Conservation (phyloP, 1,140 invertebrate genomes). For the Odontomachus brunneus region DNA sequence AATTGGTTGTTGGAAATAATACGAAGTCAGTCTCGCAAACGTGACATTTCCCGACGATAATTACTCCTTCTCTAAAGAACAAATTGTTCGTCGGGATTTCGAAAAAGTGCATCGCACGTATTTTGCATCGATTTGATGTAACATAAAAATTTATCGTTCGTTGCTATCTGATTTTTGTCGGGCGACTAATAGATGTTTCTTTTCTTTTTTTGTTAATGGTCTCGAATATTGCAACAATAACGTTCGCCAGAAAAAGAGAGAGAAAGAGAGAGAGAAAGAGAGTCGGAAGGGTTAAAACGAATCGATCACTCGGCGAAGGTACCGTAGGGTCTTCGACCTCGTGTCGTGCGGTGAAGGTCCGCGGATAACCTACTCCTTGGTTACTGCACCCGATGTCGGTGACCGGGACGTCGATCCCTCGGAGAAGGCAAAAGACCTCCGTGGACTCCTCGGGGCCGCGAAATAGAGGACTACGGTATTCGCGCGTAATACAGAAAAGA, state of each 20-base stretch:
- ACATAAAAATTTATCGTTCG: neutral
- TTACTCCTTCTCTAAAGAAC: neutral
- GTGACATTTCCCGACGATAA: too few relatives aligned
- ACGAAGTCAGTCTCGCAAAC: neutral
- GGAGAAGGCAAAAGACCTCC: constrained; percentile 76
- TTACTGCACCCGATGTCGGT: constrained; percentile 77
- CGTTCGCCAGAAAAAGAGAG: neutral
- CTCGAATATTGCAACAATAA: neutral
- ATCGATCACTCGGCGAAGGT: constrained; percentile 60
- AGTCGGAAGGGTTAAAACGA: constrained; percentile 47
- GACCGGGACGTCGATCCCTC: constrained; percentile 79
- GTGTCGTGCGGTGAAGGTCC: constrained; percentile 77
- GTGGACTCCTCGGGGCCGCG: constrained; percentile 59
- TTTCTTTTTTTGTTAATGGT: neutral
- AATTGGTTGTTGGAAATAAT: neutral
- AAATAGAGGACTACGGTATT: constrained; percentile 66
- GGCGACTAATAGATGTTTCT: neutral
- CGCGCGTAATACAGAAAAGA: constrained; percentile 57
- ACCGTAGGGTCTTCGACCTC: constrained; percentile 76
- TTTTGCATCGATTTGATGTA: neutral
- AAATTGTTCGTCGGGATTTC: neutral
- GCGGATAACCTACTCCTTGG: constrained; percentile 76
- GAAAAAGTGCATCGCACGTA: neutral
- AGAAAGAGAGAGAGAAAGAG: too few relatives aligned
- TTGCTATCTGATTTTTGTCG: neutral